Percentiles rank a stretch among this genome's conserved stretches.
Evolutionary conservation across 2,888 invertebrate genomes (phyloP).

Genomic region (Ornithoptera alexandrae): DNA sequence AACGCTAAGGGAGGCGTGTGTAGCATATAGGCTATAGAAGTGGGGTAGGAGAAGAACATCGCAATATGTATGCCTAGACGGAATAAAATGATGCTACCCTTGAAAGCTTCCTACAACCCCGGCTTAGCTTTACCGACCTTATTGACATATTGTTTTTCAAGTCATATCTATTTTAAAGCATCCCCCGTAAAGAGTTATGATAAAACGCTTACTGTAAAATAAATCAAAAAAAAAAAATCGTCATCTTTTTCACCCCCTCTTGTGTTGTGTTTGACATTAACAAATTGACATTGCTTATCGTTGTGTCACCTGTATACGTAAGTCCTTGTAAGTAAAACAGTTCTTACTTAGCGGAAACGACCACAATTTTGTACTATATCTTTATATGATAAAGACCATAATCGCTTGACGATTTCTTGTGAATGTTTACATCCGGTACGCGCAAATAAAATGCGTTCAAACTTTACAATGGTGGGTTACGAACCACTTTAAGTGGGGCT

Average conservation of each 20-base stretch:
- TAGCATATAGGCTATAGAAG: too few species aligned
- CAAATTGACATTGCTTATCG: conserved; percentile 20
- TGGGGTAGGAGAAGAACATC: too few species aligned
- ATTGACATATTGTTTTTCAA: not conserved
- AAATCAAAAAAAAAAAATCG: not conserved
- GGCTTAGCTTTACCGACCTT: too few species aligned
- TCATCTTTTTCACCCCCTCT: not conserved
- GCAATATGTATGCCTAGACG: too few species aligned
- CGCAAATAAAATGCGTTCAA: conserved; percentile 5
- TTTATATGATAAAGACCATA: not conserved
- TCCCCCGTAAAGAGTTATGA: not conserved
- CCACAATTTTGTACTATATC: not conserved
- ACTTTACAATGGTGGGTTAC: not conserved
- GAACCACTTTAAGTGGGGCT: conserved; percentile 3
- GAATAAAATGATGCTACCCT: too few species aligned
- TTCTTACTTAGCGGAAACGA: not conserved
- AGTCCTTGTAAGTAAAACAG: conserved; percentile 5
- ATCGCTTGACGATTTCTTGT: not conserved
- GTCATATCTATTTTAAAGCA: not conserved
- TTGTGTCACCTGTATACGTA: conserved; percentile 15
- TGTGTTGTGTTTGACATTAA: conserved; percentile 13
- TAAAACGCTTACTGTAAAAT: not conserved
- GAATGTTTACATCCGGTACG: not conserved
- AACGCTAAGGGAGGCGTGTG: too few species aligned
- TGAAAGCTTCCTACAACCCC: too few species aligned